phyloP scores from a whole-genome alignment of 37 sponge, comb jelly and placozoan species.

The Cliona cf. orientalis region DNA sequence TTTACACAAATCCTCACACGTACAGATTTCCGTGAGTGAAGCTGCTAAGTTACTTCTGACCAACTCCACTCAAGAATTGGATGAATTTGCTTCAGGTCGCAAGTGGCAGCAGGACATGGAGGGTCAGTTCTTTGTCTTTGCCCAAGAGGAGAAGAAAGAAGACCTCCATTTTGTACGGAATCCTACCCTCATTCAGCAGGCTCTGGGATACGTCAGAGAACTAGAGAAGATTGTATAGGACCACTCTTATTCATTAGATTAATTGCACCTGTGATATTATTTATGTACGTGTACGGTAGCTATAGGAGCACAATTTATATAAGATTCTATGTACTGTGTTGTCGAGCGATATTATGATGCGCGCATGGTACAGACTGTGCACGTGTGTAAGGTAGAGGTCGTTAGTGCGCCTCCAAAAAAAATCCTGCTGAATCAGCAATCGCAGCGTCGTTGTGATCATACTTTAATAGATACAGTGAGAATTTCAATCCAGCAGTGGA shows the following conservation, averaged over 20 bases:
- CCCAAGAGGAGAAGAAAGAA: conserved; percentile 57
- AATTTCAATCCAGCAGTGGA: too few relatives aligned
- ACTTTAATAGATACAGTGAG: too few relatives aligned
- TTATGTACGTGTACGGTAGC: too few relatives aligned
- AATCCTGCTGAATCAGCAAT: too few relatives aligned
- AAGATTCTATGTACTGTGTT: too few relatives aligned
- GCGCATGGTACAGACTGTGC: background rate
- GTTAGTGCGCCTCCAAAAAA: too few relatives aligned
- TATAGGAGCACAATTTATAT: too few relatives aligned
- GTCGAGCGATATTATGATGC: background rate
- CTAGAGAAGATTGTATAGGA: conserved; percentile 93
- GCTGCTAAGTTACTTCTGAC: conserved; percentile 76
- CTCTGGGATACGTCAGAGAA: conserved; percentile 85
- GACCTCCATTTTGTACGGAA: conserved; percentile 52
- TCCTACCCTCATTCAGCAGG: conserved; percentile 56
- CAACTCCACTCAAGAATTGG: conserved; percentile 35
- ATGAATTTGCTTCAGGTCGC: conserved; percentile 42
- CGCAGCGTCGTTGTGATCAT: too few relatives aligned
- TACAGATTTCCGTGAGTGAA: conserved; percentile 59
- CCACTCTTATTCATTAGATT: background rate
- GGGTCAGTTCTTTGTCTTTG: conserved; percentile 45
- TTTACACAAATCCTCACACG: background rate
- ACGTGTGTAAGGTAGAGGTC: too few relatives aligned
- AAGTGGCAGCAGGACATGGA: conserved; percentile 59
- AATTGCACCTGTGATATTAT: background rate